Evolutionary conservation across 2,888 invertebrate genomes (phyloP), one percentile per base, ranked within the genome.

Genomic region (Gisinianus flammeolus): DNA sequence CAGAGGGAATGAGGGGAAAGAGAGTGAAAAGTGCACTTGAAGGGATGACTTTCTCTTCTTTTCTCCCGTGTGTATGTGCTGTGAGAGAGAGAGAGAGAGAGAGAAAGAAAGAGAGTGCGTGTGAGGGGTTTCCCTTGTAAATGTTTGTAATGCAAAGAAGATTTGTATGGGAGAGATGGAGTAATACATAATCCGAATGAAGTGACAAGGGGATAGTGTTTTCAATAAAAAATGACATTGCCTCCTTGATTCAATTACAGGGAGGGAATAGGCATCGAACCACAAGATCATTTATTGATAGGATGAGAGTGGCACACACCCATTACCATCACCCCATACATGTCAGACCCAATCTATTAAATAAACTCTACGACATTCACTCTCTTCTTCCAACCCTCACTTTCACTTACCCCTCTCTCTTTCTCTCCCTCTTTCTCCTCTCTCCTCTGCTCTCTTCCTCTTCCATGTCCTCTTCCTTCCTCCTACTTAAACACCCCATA

Each of bases 251-350:
- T 84, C 82, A 83, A 84, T 84, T 84, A 83, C 81, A 30, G 62
- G 58, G 62, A 26, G 52, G 69, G 58, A 74, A 76, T 70, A 68
- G 64, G 77, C 76, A 80, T 64, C 79, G 79, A 81, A 83, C 81
- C 83, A 80, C 79, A 80, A 80, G 79, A 84, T 84, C 82, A 84
- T 84, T 84, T 84, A 84, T 84, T 83, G 83, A 83, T 83, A 79
- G 81, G 80, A 81, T 79, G 80, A 80, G 73, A 80, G 80, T 78
- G 56, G 35, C 77, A 75, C 74, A 79, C 77, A 79, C 80, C 84
- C 84, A 84, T 84, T 84, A 84, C 80, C 81, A 79, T 82, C 84
- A 83, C 84, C 84, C 84, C 84, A 84, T 83, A 82, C 82, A 80
- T 81, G 84, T 84, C 83, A 83, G 76, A 79, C 79, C 79, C 79